Evolutionary conservation across 2,888 invertebrate genomes (phyloP).

Genomic region (Sympetrum striolatum): DNA sequence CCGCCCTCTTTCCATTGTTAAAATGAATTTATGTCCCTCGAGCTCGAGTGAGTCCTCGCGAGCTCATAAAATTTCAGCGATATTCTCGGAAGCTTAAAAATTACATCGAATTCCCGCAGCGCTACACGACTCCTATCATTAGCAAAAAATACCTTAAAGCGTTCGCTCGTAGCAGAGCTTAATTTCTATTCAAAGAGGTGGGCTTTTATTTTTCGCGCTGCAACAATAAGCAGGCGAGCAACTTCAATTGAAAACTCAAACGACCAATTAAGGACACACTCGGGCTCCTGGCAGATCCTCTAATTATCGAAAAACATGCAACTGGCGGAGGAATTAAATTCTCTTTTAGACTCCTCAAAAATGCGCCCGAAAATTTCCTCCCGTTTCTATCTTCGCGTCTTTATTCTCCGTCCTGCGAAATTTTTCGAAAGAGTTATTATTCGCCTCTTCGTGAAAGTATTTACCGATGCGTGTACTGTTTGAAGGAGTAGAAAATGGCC

Average conservation of each 20-base stretch:
- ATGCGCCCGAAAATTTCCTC: neutral
- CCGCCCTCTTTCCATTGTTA: too few relatives aligned
- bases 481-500: too few relatives aligned
- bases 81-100: too few relatives aligned
- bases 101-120: neutral
- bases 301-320: neutral
- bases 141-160: neutral
- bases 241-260: neutral
- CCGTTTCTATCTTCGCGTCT: neutral
- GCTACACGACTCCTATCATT: neutral
- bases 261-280: neutral
- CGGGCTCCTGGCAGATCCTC: neutral
- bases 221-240: neutral
- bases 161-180: too few relatives aligned
- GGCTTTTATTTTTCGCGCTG: neutral
- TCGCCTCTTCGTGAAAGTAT: too few relatives aligned
- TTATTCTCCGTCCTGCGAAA: too few relatives aligned
- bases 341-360: neutral
- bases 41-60: too few relatives aligned
- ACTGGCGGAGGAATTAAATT: neutral
- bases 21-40: too few relatives aligned
- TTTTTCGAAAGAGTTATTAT: too few relatives aligned
- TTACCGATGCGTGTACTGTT: too few relatives aligned
- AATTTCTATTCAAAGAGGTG: too few relatives aligned
- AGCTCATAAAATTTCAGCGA: too few relatives aligned